These are phyloP conservation scores for Caenorhabditis sp. DNA, from an alignment of 2,888 invertebrate species.

Conservation along the genomic window DNA sequence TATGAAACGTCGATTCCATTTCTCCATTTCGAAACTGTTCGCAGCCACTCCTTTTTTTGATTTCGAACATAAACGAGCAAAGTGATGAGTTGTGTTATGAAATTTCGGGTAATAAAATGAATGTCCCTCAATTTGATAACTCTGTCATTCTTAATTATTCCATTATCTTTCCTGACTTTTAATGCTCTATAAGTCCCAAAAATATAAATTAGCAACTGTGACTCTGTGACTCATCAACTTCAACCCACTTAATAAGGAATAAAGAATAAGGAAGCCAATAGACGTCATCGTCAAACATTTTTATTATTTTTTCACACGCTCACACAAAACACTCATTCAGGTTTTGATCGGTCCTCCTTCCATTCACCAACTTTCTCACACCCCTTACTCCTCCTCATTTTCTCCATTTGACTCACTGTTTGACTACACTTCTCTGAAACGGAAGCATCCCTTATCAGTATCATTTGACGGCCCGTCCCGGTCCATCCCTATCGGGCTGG, in stretches of 20 bases:
- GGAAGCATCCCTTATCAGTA: slow-evolving; percentile 42
- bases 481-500: background rate
- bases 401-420: slow-evolving; percentile 15
- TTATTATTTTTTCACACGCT: background rate
- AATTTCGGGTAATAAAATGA: slow-evolving; percentile 21
- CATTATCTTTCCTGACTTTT: too few species aligned
- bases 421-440: slow-evolving; percentile 23
- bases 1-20: slow-evolving; percentile 36
- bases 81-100: slow-evolving; percentile 22
- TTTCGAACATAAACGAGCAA: background rate
- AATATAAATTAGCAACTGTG: too few species aligned
- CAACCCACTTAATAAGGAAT: too few species aligned
- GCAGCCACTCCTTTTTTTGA: slow-evolving; percentile 11
- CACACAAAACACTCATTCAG: background rate
- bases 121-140: slow-evolving; percentile 4
- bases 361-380: background rate
- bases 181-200: too few species aligned
- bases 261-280: too few species aligned
- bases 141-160: background rate
- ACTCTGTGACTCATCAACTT: too few species aligned
- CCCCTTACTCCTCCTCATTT: background rate
- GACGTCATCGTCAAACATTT: too few species aligned
- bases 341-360: background rate
- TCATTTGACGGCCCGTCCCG: background rate
- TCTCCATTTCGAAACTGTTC: slow-evolving; percentile 23